phyloP scores from a whole-genome alignment of 2,888 invertebrate species.

The Platycnemis pennipes region DNA sequence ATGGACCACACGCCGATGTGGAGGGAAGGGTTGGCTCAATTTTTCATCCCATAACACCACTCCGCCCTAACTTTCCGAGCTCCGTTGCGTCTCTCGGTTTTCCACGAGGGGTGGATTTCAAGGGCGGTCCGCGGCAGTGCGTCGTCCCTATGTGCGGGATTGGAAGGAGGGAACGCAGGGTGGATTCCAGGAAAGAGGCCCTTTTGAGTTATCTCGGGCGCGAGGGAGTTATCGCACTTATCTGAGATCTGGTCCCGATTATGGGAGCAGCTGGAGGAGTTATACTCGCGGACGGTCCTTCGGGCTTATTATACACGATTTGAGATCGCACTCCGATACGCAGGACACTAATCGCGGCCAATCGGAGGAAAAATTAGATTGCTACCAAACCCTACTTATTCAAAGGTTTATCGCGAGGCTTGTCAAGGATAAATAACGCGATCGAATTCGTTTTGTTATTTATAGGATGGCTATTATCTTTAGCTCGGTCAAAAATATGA shows the following conservation, averaged over 20 bases:
- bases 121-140: not conserved
- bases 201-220: not conserved
- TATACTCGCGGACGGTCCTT: not conserved
- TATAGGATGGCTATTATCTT: not conserved
- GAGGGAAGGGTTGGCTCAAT: not conserved
- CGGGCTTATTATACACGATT: slow-evolving; percentile 5
- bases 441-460: not conserved
- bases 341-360: not conserved
- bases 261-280: not conserved
- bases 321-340: not conserved
- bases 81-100: not conserved
- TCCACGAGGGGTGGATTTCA: not conserved
- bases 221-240: not conserved
- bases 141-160: not conserved
- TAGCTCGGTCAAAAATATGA: not conserved
- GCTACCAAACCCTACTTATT: not conserved
- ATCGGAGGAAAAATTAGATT: slow-evolving; percentile 28
- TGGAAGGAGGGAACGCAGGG: not conserved
- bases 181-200: not conserved
- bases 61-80: not conserved
- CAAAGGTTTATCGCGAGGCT: not conserved
- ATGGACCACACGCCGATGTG: too few species aligned
- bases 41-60: not conserved
- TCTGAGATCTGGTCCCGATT: not conserved
- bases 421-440: slow-evolving; percentile 12